phyloP scores from a whole-genome alignment of 1,140 invertebrate genomes.

The Venturia canescens region DNA sequence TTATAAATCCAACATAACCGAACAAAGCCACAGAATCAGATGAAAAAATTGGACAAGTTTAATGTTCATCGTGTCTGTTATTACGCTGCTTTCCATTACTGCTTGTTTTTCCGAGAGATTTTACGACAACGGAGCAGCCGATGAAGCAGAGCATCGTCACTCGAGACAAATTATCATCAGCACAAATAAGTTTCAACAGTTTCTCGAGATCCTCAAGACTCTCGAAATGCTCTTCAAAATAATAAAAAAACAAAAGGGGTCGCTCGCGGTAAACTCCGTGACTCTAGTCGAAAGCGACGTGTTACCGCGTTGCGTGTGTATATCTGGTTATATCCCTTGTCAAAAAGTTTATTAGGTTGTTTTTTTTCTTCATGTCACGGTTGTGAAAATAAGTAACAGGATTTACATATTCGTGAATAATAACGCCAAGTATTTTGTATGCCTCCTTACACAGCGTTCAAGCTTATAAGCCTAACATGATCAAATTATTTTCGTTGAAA shows the following conservation, averaged over 20 bases:
- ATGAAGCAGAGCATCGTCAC: too few species aligned
- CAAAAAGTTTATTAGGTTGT: constrained; percentile 59
- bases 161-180: background rate
- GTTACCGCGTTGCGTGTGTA: constrained; percentile 38
- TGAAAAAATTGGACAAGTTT: constrained; percentile 15
- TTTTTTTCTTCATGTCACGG: constrained; percentile 45
- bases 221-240: too few species aligned
- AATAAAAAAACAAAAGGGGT: background rate
- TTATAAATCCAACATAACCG: background rate
- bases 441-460: constrained; percentile 52
- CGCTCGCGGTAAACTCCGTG: constrained; percentile 1
- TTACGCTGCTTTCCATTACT: too few species aligned
- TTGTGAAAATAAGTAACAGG: background rate
- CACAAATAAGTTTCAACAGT: too few species aligned
- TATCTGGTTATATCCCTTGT: constrained; percentile 55
- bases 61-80: background rate
- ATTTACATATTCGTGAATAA: constrained; percentile 29
- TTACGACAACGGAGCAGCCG: too few species aligned
- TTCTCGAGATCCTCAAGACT: too few species aligned
- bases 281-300: constrained; percentile 45
- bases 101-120: too few species aligned
- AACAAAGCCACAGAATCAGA: too few species aligned
- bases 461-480: constrained; percentile 82
- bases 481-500: constrained; percentile 98
- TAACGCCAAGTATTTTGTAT: constrained; percentile 55